Base-by-base conservation (phyloP, 2,888 invertebrate species). In the Hirtodrosophila trivittata region DNA sequence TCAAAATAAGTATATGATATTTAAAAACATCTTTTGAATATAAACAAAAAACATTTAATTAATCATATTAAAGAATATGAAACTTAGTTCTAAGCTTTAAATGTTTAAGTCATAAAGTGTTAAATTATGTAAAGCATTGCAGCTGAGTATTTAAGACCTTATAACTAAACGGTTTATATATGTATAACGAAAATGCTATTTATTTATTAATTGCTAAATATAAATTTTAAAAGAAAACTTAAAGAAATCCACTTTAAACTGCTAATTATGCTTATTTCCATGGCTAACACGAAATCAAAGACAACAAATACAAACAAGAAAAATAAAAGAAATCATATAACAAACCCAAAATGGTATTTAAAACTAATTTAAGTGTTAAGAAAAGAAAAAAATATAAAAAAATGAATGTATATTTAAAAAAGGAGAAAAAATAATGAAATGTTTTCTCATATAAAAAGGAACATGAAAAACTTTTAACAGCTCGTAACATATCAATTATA, bases 401-500 rank as follows among this genome's bases (percentile, higher is more conserved):
- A 59, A 25, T 42, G 47, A 41, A 62, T 50, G 55, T 50, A 59
- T 52, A 51, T 46, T 51, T 46, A 54, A 57, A 52, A 58, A 62
- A 49, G n/a, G n/a, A n/a, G n/a, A n/a, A n/a, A n/a, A n/a, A n/a
- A n/a, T n/a, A 54, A 64, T 32, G 28, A 66, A 43, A 58, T 45
- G 35, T 81, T 73, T 71, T 77, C 78, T 76, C 62, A 57, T 45
- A 59, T 50, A 54, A 63, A 57, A 50, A 37, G 56, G n/a, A 58
- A 75, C n/a, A n/a, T n/a, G 10, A 46, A 45, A 37, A 55, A 63
- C 59, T 67, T 71, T 78, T 62, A 74, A 64, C 46, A 66, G 84
- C 86, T 83, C 86, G 77, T 75, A 69, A 84, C 84, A 84, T 84
- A 84, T 84, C 84, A 84, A 75, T 74, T 81, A 74, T 59, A 83